Conservation (phyloP, 2,113 vertebrate genomes). For the Tonatia bakeri region DNA sequence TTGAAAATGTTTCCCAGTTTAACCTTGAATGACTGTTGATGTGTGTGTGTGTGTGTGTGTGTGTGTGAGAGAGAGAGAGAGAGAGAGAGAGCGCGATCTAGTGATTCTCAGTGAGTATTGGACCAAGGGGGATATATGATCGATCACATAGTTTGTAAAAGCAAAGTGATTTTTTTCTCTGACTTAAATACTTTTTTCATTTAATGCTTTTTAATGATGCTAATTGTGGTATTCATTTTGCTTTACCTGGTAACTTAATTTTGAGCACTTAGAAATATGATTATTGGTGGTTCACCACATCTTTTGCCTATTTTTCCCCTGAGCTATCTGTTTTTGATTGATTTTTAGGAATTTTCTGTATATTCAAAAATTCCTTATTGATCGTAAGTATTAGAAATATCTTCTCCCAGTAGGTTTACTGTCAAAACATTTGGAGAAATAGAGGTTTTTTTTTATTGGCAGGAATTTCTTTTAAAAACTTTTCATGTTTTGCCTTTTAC, state of each 20-base stretch:
- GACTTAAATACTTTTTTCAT: background rate
- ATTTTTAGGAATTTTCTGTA: background rate
- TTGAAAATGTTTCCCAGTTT: background rate
- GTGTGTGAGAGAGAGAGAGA: too few relatives aligned
- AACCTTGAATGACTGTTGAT: background rate
- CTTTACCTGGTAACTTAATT: background rate
- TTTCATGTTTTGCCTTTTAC: background rate
- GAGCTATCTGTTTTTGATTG: background rate
- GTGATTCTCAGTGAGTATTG: background rate
- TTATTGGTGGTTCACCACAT: background rate
- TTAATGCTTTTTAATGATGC: background rate
- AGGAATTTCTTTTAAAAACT: background rate
- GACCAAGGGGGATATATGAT: background rate
- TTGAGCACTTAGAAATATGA: background rate
- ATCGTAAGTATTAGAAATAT: background rate
- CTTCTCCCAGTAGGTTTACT: background rate
- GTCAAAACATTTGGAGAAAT: background rate
- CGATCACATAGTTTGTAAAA: background rate
- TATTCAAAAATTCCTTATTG: background rate
- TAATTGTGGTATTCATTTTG: background rate
- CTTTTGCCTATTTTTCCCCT: background rate
- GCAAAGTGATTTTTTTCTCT: background rate
- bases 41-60: too few relatives aligned
- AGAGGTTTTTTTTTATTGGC: background rate
- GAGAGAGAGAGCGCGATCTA: background rate